Percentiles rank a stretch among this genome's conserved stretches.
Evolutionary conservation across 92 coral and sea anemone genomes (phyloP).

Genomic region (Porites evermanni): DNA sequence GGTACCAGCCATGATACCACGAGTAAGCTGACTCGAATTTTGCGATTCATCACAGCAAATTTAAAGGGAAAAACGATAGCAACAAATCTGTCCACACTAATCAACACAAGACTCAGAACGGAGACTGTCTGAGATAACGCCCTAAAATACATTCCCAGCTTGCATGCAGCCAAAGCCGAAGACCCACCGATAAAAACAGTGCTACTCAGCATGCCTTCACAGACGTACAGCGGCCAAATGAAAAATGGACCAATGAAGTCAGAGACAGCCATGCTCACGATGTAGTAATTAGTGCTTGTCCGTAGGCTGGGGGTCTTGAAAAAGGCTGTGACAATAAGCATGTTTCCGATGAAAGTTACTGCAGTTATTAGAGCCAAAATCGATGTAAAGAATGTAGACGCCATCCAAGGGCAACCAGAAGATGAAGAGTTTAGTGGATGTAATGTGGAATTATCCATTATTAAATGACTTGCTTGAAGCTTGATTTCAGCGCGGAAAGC

Average conservation of each 20-base stretch:
- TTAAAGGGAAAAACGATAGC: background rate
- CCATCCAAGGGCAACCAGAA: no score
- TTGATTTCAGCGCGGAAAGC: no score
- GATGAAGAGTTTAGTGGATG: no score
- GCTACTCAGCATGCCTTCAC: background rate
- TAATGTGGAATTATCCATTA: no score
- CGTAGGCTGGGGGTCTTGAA: background rate
- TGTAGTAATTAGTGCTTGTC: conserved; percentile 1
- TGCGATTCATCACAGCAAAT: background rate
- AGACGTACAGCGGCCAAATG: background rate
- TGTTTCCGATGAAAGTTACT: background rate
- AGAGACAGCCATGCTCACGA: conserved; percentile 1
- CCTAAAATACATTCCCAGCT: background rate
- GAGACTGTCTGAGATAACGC: background rate
- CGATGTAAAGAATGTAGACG: no score
- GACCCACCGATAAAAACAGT: background rate
- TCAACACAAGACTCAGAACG: background rate
- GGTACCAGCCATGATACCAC: background rate
- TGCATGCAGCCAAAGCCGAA: background rate
- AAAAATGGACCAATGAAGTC: background rate
- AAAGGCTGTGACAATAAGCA: background rate
- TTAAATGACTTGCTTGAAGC: no score
- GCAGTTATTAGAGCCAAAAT: background rate
- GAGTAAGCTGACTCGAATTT: background rate
- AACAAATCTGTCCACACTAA: background rate